Base-by-base conservation (phyloP, 35 echinoderm and acorn worm genomes). In the Apostichopus californicus region DNA sequence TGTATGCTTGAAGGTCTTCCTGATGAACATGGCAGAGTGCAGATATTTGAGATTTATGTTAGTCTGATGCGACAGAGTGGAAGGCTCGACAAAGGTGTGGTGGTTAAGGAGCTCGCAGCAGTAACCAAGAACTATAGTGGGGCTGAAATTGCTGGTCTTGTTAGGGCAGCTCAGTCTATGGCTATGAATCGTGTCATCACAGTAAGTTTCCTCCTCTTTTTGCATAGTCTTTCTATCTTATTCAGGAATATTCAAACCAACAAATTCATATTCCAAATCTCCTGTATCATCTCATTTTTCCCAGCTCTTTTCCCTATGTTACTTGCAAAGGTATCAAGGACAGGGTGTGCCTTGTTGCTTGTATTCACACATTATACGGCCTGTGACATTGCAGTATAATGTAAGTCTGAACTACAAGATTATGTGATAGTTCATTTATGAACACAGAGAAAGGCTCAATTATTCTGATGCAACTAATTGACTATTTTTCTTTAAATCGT, bases 21-120 rank as follows among this genome's bases (percentile, higher is more conserved):
- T 52, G 90, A 95, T 92, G 97, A 99, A 91, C 78, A 83, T 63
- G 97, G 97, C 12, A 90, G 97, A 52, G 46, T 93, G n/a, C 97
- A 99, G 84, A 99, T 99, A 65, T 93, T 99, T 91, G 97, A 99
- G 64, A 99, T 99, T 78, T 99, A 96, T 90, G 94, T 99, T 18
- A 85, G 87, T 78, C 94, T 92, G 73, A 99, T 99, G 95, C 86
- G 95, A 56, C 77, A 96, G 12, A 99, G 95, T 73, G 88, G 88
- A n/a, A 99, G 95, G 92, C 90, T 99, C 20, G 86, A 58, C 12
- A 66, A 54, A 71, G 95, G 95, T 86, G 97, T 99, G 12, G 53
- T 92, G 12, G 70, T 94, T 2, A 77, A 89, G 5, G 95, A 99
- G 52, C 84, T 99, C n/a, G 95, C 97, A 52, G 60, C 91, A 8